Evolutionary conservation across 2,888 invertebrate genomes (phyloP), one percentile per base, ranked within the genome.

Genomic region (Prosapia bicincta): DNA sequence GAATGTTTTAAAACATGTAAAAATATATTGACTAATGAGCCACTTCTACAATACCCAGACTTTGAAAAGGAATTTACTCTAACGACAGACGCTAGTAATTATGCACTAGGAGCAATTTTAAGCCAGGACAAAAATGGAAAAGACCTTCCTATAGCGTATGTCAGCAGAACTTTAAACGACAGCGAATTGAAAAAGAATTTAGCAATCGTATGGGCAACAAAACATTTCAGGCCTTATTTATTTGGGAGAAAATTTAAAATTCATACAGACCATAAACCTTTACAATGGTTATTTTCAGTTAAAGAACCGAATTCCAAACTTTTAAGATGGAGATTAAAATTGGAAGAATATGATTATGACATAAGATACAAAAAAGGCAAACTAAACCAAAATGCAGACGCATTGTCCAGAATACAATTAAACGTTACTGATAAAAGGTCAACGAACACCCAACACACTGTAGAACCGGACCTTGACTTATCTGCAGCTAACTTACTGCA

Each of bases 151-250:
- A 80, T 84, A 23, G 82, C 82, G 6, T 84, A 82, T 75, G 81
- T 82, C 6, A 80, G 80, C 9, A 75, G 82, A 70, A 81, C 81
- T 10, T 69, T 83, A 28, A 83, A 82, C 75, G 78, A 79, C 74
- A 77, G 81, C 0, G 82, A 83, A n/a, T 82, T 83, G 80, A 81
- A 80, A 75, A 83, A 83, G 79, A 75, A 82, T 2, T 69, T 83
- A 30, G 83, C 82, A 20, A 81, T 84, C 0, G 79, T 83, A 15
- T 82, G 80, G 78, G 80, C 81, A 32, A 78, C 81, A 10, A 81
- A 82, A 71, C 78, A 81, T 79, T 83, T 82, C 67, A 71, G 81
- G 66, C 82, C 82, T 0, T 84, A 83, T 76, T 38, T 77, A 13
- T 30, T 30, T 30, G 30, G 30, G 9, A 30, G 30, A 30, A 30